Base-by-base conservation (phyloP, 1,140 invertebrate genomes). In the Argopecten irradians region DNA sequence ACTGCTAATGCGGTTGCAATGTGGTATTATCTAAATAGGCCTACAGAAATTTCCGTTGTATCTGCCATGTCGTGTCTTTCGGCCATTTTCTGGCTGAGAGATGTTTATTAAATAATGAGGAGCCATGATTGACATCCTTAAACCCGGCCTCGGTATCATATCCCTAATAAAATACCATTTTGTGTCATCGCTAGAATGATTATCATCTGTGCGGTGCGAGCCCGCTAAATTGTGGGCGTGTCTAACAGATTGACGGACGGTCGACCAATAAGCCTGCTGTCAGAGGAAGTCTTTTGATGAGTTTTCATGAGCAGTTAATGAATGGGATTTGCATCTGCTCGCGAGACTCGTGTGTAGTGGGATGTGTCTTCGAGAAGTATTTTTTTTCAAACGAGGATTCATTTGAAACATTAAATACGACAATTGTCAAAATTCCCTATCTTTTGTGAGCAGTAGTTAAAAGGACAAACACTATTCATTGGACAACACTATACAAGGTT, bases 231-330 rank as follows among this genome's bases (percentile, higher is more conserved):
- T 71, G 55, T 71, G 55, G 55, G 55, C 55, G 55, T 71, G n/a
- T n/a, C 55, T n/a, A 28, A 71, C n/a, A 5, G 22, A 71, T 71
- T 71, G 55, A 71, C 55, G 28, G 55, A n/a, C 55, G 55, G 55
- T 16, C 28, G 83, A 71, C 88, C 88, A 89, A 89, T 89, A 89
- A 89, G 88, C 84, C 85, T 34, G 41, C 35, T 86, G 85, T 89
- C 85, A 89, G 86, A 85, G 86, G 34, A 82, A 36, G 36, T 16
- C 46, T 43, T 43, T 89, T 89, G 88, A 89, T 89, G 88, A 71
- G 34, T 89, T 89, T 86, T 86, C 88, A 89, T 82, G 88, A 89
- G 88, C 86, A 86, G 83, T 89, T 89, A 89, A 89, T 89, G 85
- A 89, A 89, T 86, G 88, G 39, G 55, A 86, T 89, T 86, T 86